Percentiles rank a stretch among this genome's conserved stretches.
These are phyloP conservation scores for Drosophila equinoxialis DNA, from an alignment of 1,140 invertebrate genomes.

Conservation along the genomic window DNA sequence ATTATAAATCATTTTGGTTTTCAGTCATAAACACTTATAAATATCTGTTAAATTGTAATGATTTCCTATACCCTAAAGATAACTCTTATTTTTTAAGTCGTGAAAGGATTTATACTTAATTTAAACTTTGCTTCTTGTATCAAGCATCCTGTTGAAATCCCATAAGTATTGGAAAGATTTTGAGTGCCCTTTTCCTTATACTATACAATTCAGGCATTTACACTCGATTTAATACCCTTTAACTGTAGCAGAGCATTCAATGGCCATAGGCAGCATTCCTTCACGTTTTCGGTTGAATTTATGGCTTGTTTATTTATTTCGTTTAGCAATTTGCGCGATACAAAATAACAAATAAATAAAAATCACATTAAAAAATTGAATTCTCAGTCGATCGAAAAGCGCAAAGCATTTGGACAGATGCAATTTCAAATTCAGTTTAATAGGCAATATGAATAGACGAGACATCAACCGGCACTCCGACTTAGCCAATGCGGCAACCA, in stretches of 20 bases:
- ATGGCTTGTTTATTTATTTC: constrained; percentile 12
- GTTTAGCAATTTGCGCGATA: constrained; percentile 6
- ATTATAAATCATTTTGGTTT: constrained; percentile 7
- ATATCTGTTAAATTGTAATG: constrained; percentile 3
- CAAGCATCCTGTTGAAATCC: too few species aligned
- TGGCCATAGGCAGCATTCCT: constrained; percentile 1
- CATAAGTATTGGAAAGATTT: too few species aligned
- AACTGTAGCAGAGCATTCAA: background rate
- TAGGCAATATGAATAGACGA: constrained; percentile 30
- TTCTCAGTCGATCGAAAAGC: background rate
- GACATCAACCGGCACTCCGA: constrained; percentile 24
- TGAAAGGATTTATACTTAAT: too few species aligned
- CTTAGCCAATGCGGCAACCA: constrained; percentile 17
- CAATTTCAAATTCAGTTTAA: constrained; percentile 38
- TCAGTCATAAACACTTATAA: background rate
- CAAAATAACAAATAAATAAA: constrained; percentile 44
- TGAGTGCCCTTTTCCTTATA: too few species aligned
- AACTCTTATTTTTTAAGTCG: background rate
- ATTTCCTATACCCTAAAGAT: background rate
- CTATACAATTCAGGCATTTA: background rate
- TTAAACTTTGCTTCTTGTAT: too few species aligned
- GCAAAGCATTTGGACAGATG: constrained; percentile 23
- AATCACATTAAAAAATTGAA: constrained; percentile 34
- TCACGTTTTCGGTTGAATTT: constrained; percentile 9
- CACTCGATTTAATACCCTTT: background rate